Conservation (phyloP, 1,140 invertebrate species). For the Planococcus citri region DNA sequence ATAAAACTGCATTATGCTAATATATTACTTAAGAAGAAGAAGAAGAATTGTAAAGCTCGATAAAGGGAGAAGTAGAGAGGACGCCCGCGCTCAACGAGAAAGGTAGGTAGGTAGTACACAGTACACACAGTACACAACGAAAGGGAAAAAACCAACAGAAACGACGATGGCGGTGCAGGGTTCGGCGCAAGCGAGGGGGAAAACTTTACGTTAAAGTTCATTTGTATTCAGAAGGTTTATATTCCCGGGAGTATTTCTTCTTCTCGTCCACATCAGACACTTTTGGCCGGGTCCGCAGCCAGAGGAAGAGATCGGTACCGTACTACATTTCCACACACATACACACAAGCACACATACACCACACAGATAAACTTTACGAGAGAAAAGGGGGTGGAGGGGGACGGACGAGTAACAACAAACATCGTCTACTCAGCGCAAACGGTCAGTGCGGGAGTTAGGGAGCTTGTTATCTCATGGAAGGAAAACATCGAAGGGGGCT, state of each 20-base stretch:
- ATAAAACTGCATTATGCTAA: constrained; percentile 20
- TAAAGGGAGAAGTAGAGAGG: background rate
- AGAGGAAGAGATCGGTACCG: background rate
- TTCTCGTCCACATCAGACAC: background rate
- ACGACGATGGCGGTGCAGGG: too few relatives aligned
- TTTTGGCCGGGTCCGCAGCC: background rate
- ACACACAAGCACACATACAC: too few relatives aligned
- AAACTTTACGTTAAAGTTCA: constrained; percentile 12
- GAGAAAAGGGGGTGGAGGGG: too few relatives aligned
- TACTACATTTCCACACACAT: too few relatives aligned
- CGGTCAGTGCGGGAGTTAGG: background rate
- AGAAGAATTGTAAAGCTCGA: background rate
- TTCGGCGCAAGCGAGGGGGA: background rate
- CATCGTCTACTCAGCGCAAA: too few relatives aligned
- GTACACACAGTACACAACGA: background rate
- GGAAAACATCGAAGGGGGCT: background rate
- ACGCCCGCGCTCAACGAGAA: background rate
- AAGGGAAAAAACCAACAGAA: background rate
- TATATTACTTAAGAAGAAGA: constrained; percentile 9
- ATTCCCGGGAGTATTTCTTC: constrained; percentile 12
- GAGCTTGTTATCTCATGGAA: background rate
- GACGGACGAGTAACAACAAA: too few relatives aligned
- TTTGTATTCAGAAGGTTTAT: constrained; percentile 17
- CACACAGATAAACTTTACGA: too few relatives aligned
- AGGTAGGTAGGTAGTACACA: background rate